Conservation (phyloP, 2,888 invertebrate species). For the Eupithecia vulgata region DNA sequence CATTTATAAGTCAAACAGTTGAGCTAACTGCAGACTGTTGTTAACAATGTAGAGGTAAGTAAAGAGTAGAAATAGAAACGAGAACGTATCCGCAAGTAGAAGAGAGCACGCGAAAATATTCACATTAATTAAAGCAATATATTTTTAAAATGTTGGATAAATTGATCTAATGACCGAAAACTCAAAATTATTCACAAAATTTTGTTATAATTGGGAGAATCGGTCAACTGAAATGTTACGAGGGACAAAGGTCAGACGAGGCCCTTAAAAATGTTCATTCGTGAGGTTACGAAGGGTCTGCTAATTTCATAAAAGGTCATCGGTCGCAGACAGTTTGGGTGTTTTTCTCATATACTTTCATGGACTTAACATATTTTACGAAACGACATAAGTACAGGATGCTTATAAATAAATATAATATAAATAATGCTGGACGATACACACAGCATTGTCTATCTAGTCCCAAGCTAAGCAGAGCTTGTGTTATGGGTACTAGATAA, state of each 20-base stretch:
- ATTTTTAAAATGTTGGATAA: not conserved
- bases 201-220: not conserved
- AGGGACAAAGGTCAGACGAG: not conserved
- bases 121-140: not conserved
- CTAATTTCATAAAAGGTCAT: constrained; percentile 1
- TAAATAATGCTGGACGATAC: too few species aligned
- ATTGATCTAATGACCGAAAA: not conserved
- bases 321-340: not conserved
- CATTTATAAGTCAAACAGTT: too few species aligned
- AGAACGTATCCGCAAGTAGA: too few species aligned
- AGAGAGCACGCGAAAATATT: not conserved
- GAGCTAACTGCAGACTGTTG: too few species aligned
- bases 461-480: too few species aligned
- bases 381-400: too few species aligned
- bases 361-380: too few species aligned
- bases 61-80: not conserved
- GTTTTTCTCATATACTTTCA: not conserved
- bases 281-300: not conserved
- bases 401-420: too few species aligned
- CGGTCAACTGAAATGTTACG: not conserved
- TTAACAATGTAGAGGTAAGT: too few species aligned
- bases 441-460: too few species aligned
- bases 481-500: too few species aligned
- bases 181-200: not conserved
- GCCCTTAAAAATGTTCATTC: not conserved